These are phyloP conservation scores for Cosmopolites sordidus DNA, from an alignment of 2,888 invertebrate species.

Conservation along the genomic window DNA sequence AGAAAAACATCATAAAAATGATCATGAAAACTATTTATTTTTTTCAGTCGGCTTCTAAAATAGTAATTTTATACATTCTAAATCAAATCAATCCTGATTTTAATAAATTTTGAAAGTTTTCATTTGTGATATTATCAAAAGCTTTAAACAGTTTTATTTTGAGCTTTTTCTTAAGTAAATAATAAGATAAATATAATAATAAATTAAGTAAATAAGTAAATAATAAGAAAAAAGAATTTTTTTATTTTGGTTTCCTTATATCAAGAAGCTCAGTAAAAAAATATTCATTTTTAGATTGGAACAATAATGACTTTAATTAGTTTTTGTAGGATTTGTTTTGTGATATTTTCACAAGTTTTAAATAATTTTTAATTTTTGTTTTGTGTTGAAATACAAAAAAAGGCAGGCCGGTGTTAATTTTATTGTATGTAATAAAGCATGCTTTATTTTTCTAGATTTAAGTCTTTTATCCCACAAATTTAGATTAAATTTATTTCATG, in stretches of 20 bases:
- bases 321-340: conserved; percentile 15
- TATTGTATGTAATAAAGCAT: conserved; percentile 42
- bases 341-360: conserved; percentile 24
- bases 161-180: too few relatives aligned
- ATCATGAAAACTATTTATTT: too few relatives aligned
- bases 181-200: conserved; percentile 29
- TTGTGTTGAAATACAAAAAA: conserved; percentile 25
- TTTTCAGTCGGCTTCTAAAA: too few relatives aligned
- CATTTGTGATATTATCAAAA: too few relatives aligned
- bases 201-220: too few relatives aligned
- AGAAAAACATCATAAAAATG: too few relatives aligned
- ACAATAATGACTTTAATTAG: conserved; percentile 21
- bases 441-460: conserved; percentile 22
- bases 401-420: conserved; percentile 49
- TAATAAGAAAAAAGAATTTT: too few relatives aligned
- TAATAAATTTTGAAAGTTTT: too few relatives aligned
- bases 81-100: too few relatives aligned
- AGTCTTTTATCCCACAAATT: conserved; percentile 21
- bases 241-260: too few relatives aligned
- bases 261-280: conserved; percentile 4
- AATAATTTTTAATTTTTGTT: conserved; percentile 20
- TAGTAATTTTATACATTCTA: too few relatives aligned
- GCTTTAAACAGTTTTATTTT: too few relatives aligned
- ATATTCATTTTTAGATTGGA: conserved; percentile 10
- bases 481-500: conserved; percentile 15